These are phyloP conservation scores for Pseudomyrmex dendroicus DNA, from an alignment of 1,140 invertebrate species.

Conservation along the genomic window DNA sequence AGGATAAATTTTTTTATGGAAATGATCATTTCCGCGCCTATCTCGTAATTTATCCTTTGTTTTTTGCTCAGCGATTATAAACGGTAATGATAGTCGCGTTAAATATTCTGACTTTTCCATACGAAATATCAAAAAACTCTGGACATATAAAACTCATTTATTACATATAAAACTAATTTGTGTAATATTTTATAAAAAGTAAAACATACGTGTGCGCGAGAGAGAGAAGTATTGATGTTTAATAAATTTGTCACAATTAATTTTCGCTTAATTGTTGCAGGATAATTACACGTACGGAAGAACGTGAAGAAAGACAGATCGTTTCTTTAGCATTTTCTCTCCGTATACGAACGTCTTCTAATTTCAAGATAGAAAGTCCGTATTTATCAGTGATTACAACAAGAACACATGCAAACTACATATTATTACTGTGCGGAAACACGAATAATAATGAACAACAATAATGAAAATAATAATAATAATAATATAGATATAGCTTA, in stretches of 20 bases:
- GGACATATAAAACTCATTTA: neutral
- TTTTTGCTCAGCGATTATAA: no score
- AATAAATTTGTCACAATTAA: slow-evolving; percentile 7
- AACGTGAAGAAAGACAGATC: neutral
- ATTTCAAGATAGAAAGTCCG: no score
- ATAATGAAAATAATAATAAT: no score
- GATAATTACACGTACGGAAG: neutral
- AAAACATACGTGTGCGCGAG: no score
- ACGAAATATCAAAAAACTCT: neutral
- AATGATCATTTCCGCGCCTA: no score
- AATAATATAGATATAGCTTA: neutral
- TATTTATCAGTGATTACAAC: neutral
- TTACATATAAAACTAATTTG: neutral
- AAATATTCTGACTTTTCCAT: slow-evolving; percentile 1
- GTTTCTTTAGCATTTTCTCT: slow-evolving; percentile 8
- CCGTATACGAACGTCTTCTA: neutral
- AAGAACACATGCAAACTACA: slow-evolving; percentile 25
- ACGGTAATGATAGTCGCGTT: neutral
- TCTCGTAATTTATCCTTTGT: no score
- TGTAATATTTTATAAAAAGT: no score
- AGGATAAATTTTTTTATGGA: no score
- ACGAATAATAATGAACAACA: neutral
- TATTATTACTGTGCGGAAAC: slow-evolving; percentile 6
- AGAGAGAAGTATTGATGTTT: neutral
- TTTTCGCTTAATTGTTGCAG: neutral